phyloP scores from a whole-genome alignment of 2,888 invertebrate species.

The Lottia scabra region DNA sequence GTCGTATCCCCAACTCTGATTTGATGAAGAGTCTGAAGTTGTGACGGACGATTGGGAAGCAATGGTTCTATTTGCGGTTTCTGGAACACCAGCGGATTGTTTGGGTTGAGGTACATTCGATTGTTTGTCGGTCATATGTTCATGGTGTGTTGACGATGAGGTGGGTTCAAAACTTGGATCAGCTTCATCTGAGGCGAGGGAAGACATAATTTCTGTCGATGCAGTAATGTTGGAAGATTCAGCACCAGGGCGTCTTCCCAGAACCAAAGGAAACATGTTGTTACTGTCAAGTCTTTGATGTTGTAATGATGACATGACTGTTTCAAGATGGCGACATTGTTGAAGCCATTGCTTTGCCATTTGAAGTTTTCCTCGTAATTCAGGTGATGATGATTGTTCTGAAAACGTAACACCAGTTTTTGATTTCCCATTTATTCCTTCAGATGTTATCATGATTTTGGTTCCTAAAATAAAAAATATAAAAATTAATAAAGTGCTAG shows the following conservation, averaged over 20 bases:
- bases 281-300: constrained; percentile 53
- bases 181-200: not conserved
- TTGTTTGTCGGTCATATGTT: constrained; percentile 29
- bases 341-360: constrained; percentile 73
- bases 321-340: constrained; percentile 81
- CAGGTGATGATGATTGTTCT: not conserved
- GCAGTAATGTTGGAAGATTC: not conserved
- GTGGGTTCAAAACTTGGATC: not conserved
- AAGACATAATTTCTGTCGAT: not conserved
- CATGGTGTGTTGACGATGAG: not conserved
- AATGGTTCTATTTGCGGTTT: constrained; percentile 35
- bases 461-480: not conserved
- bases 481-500: not conserved
- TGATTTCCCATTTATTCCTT: not conserved
- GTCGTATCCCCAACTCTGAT: constrained; percentile 32
- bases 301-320: constrained; percentile 77
- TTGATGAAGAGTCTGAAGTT: constrained; percentile 32
- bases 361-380: not conserved
- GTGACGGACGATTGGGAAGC: constrained; percentile 33
- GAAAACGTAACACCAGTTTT: not conserved
- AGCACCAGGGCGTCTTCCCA: constrained; percentile 73
- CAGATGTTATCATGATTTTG: not conserved
- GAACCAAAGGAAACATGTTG: constrained; percentile 84
- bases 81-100: constrained; percentile 24
- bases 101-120: not conserved